These are phyloP conservation scores for Calephelis nemesis DNA, from an alignment of 1,140 invertebrate species.

Conservation along the genomic window DNA sequence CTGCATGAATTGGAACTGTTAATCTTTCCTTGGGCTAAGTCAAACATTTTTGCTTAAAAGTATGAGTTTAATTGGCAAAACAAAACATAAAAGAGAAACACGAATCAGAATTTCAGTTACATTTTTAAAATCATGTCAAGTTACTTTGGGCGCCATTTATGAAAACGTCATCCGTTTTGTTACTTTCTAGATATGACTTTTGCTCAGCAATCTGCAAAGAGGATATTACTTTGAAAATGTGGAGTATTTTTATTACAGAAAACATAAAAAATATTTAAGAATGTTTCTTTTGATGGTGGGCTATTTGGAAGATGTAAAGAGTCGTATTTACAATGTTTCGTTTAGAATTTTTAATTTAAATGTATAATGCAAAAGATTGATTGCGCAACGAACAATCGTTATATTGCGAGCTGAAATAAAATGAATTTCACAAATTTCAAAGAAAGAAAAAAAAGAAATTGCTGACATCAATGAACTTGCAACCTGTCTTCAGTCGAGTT, in stretches of 20 bases:
- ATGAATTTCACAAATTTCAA: too few relatives aligned
- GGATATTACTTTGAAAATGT: neutral
- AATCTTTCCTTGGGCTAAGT: neutral
- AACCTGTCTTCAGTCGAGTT: too few relatives aligned
- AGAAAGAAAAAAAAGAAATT: too few relatives aligned
- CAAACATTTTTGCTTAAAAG: slow-evolving; percentile 28
- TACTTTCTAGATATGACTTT: neutral
- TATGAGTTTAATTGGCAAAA: slow-evolving; percentile 46
- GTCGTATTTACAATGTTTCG: too few relatives aligned
- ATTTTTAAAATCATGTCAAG: slow-evolving; percentile 21
- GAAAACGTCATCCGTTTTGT: neutral
- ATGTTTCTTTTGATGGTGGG: neutral
- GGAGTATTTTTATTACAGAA: neutral
- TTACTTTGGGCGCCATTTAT: neutral
- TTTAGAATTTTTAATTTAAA: too few relatives aligned
- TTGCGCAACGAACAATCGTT: too few relatives aligned
- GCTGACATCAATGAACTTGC: too few relatives aligned
- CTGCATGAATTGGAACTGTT: slow-evolving; percentile 1
- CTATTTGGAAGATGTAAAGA: too few relatives aligned
- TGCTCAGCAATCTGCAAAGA: neutral
- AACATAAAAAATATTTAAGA: neutral
- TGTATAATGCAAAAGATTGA: neutral
- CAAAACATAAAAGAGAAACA: slow-evolving; percentile 38
- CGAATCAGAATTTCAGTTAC: slow-evolving; percentile 32
- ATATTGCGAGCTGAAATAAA: too few relatives aligned